Conservation (phyloP, 2,888 invertebrate species). For the Hydrotaea cyrtoneurina region DNA sequence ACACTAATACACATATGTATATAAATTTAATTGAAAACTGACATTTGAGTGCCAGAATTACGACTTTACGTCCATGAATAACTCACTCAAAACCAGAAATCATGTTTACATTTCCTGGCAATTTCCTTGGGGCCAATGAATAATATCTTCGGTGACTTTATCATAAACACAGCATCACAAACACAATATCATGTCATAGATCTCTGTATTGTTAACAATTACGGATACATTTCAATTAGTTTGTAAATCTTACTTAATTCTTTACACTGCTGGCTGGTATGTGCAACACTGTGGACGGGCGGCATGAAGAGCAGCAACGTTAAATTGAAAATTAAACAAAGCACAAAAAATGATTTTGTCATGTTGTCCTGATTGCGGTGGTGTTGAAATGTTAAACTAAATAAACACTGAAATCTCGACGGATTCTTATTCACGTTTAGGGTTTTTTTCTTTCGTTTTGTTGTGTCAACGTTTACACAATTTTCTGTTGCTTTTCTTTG, state of each 20-base stretch:
- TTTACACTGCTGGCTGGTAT: constrained; percentile 69
- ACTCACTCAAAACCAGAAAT: too few species aligned
- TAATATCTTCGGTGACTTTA: too few species aligned
- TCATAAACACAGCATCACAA: too few species aligned
- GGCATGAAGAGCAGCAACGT: constrained; percentile 39
- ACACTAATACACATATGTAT: too few species aligned
- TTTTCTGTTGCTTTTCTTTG: constrained; percentile 34
- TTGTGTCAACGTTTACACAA: background rate
- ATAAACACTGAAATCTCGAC: background rate
- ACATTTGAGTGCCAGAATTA: too few species aligned
- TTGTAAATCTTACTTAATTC: constrained; percentile 73
- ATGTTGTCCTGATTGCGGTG: constrained; percentile 44
- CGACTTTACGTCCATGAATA: too few species aligned
- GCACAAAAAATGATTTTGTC: constrained; percentile 47
- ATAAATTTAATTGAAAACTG: background rate
- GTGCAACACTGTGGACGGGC: constrained; percentile 31
- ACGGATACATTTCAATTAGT: background rate
- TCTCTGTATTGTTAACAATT: background rate
- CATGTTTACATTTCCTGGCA: too few species aligned
- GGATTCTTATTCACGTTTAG: constrained; percentile 4
- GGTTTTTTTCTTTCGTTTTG: background rate
- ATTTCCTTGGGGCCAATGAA: too few species aligned
- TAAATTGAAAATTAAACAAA: constrained; percentile 53
- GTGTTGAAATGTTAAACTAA: background rate
- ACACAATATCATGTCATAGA: too few species aligned